Evolutionary conservation across 1,140 invertebrate genomes (phyloP).

Genomic region (Zaprionus kolodkinae): DNA sequence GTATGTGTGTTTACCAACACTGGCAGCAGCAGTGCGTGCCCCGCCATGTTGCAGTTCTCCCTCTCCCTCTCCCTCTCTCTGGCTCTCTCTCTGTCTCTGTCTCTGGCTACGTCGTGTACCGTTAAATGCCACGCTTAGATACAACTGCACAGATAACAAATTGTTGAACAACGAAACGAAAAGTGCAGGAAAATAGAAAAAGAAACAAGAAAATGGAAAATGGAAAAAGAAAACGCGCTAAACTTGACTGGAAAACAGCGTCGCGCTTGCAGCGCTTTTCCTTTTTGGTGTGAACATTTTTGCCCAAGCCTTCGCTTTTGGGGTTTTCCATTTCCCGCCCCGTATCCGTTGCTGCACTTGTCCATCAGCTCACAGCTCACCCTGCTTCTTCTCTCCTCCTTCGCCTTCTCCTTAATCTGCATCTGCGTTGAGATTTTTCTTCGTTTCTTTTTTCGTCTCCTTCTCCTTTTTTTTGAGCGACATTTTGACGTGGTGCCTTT

Average conservation of each 20-base stretch:
- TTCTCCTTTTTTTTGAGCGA: constrained; percentile 55
- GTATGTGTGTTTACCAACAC: constrained; percentile 70
- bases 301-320: constrained; percentile 52
- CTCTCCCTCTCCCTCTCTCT: not conserved
- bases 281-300: constrained; percentile 57
- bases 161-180: constrained; percentile 67
- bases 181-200: not conserved
- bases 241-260: constrained; percentile 42
- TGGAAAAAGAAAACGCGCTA: constrained; percentile 18
- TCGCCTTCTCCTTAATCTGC: not conserved
- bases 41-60: constrained; percentile 25
- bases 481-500: constrained; percentile 66
- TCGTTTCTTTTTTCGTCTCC: not conserved
- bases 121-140: constrained; percentile 77
- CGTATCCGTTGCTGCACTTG: constrained; percentile 36
- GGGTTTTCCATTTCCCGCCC: constrained; percentile 20
- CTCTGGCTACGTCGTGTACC: constrained; percentile 49
- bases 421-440: constrained; percentile 19
- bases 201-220: not conserved
- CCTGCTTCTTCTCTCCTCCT: not conserved
- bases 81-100: not conserved
- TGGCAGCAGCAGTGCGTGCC: constrained; percentile 47
- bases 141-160: constrained; percentile 74
- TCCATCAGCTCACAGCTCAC: constrained; percentile 31
- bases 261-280: constrained; percentile 35